These are phyloP conservation scores for Pseudorasbora parva DNA, from an alignment of 2,113 vertebrate genomes.

Conservation along the genomic window DNA sequence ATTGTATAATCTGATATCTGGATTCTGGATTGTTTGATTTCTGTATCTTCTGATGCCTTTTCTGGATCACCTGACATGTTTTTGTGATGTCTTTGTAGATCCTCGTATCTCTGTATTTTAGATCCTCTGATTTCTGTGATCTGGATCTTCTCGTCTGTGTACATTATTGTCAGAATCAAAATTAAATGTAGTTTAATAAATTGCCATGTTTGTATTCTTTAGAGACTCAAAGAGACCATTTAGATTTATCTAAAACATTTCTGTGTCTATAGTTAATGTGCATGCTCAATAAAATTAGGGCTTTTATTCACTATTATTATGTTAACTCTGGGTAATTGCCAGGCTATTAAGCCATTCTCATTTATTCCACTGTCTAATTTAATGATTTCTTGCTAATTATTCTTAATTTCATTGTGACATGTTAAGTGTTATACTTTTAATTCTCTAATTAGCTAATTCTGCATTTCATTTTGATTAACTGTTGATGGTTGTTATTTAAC, in stretches of 20 bases:
- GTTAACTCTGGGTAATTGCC: slow-evolving; percentile 23
- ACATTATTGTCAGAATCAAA: not conserved
- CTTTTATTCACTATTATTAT: slow-evolving; percentile 11
- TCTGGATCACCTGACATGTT: not conserved
- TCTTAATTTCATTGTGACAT: slow-evolving; percentile 11
- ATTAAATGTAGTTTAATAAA: not conserved
- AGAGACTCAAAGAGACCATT: not conserved
- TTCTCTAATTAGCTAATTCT: not conserved
- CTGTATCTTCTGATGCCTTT: not conserved
- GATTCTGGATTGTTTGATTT: not conserved
- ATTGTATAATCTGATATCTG: no score
- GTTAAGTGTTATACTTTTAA: not conserved
- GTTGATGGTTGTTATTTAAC: not conserved
- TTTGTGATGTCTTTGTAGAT: not conserved
- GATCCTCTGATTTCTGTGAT: not conserved
- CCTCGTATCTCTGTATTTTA: not conserved
- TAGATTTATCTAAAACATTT: not conserved
- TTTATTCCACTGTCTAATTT: slow-evolving; percentile 9
- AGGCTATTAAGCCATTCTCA: not conserved
- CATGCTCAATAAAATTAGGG: slow-evolving; percentile 1
- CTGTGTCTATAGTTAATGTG: not conserved
- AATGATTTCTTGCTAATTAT: slow-evolving; percentile 1
- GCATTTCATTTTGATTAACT: not conserved
- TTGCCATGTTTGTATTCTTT: not conserved
- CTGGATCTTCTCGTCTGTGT: not conserved